phyloP scores from a whole-genome alignment of 1,140 invertebrate genomes.

The Thrips palmi region DNA sequence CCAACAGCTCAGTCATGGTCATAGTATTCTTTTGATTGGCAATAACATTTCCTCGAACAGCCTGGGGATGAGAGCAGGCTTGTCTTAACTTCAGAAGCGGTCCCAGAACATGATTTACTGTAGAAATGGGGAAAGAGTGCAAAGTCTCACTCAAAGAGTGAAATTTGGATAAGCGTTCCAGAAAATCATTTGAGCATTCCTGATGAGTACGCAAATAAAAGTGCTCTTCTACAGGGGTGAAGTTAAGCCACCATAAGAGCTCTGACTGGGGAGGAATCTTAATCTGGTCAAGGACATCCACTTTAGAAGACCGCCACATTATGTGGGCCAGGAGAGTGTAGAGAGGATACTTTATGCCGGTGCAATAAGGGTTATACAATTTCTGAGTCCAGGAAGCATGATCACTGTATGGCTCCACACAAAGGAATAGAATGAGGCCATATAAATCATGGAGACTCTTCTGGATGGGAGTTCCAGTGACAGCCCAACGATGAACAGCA shows the following conservation, averaged over 20 bases:
- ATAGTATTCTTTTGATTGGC: conserved; percentile 33
- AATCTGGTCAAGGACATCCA: conserved; percentile 34
- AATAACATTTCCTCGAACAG: conserved; percentile 36
- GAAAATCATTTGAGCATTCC: conserved; percentile 19
- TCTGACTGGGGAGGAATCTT: conserved; percentile 29
- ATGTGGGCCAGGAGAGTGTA: conserved; percentile 33
- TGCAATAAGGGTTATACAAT: conserved; percentile 32
- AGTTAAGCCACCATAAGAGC: conserved; percentile 24
- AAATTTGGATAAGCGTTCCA: conserved; percentile 15
- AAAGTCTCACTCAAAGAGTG: conserved; percentile 3
- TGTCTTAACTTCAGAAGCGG: conserved; percentile 48
- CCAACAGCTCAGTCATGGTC: conserved; percentile 48
- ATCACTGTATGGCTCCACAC: conserved; percentile 33
- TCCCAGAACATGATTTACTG: conserved; percentile 27
- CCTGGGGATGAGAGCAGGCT: conserved; percentile 50
- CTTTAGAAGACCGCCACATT: conserved; percentile 51
- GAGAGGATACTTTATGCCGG: conserved; percentile 27
- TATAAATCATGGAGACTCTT: conserved; percentile 42
- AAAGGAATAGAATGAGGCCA: conserved; percentile 49
- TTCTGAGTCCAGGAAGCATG: conserved; percentile 26
- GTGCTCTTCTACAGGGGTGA: conserved; percentile 30
- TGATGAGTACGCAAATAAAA: conserved; percentile 30
- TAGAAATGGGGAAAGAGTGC: conserved; percentile 6
- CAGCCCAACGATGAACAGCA: conserved; percentile 50
- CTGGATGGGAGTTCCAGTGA: conserved; percentile 59